Percentiles rank a stretch among this genome's conserved stretches.
Conservation (phyloP, 2,797 vertebrate species). For the Enoplosus armatus region DNA sequence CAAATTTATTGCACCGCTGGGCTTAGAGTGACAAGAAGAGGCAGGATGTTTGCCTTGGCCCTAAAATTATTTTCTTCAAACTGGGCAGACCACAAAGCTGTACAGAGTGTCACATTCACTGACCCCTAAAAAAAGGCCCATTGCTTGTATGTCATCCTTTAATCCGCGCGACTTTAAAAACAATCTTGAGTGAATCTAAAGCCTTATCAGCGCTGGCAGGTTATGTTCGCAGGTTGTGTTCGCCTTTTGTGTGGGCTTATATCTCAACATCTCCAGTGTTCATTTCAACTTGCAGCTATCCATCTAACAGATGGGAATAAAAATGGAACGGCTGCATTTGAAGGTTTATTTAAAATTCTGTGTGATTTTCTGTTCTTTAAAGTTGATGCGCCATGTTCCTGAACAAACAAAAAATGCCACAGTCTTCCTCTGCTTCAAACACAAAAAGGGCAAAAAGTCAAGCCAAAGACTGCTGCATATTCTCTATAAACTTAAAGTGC, state of each 20-base stretch:
- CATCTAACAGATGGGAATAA: constrained; percentile 16
- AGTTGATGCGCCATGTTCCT: constrained; percentile 28
- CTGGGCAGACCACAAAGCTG: constrained; percentile 24
- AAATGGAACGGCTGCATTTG: constrained; percentile 19
- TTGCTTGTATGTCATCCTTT: constrained; percentile 49
- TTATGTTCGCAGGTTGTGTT: constrained; percentile 39
- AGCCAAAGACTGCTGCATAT: constrained; percentile 13
- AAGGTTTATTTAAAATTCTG: constrained; percentile 54
- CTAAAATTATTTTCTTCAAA: constrained; percentile 32
- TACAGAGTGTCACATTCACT: constrained; percentile 34
- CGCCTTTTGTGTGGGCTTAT: constrained; percentile 26
- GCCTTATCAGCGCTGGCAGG: constrained; percentile 43
- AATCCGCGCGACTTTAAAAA: constrained; percentile 46
- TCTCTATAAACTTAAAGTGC: neutral
- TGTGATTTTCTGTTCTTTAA: constrained; percentile 49
- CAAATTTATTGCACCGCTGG: constrained; percentile 51
- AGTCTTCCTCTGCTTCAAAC: constrained; percentile 29
- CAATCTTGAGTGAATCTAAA: constrained; percentile 44
- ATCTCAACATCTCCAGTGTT: constrained; percentile 22
- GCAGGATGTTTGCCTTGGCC: constrained; percentile 27
- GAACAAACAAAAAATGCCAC: constrained; percentile 51
- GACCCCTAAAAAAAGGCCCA: constrained; percentile 41
- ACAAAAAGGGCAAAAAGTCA: constrained; percentile 44
- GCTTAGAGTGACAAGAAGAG: constrained; percentile 47
- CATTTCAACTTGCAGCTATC: constrained; percentile 29